Conservation (phyloP, 2,888 invertebrate species). For the Achlya flavicornis region DNA sequence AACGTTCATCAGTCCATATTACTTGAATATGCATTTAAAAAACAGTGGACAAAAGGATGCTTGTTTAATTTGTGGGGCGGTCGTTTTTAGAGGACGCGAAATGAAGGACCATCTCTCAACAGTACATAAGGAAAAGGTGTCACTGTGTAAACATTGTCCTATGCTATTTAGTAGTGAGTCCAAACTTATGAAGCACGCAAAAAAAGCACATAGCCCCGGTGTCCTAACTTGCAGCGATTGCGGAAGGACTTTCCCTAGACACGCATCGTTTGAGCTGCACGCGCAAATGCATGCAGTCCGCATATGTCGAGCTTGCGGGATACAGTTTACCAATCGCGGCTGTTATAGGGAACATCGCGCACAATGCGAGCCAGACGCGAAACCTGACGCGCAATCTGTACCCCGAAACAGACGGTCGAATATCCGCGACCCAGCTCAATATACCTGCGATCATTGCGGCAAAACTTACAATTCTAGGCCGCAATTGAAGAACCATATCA, state of each 20-base stretch:
- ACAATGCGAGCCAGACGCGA: conserved; percentile 69
- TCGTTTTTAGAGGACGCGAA: conserved; percentile 52
- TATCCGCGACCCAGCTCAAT: conserved; percentile 68
- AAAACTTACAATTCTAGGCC: conserved; percentile 68
- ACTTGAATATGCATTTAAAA: conserved; percentile 61
- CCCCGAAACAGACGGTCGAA: conserved; percentile 63
- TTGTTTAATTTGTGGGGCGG: conserved; percentile 59
- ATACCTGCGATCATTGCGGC: conserved; percentile 69
- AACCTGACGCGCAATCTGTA: conserved; percentile 53
- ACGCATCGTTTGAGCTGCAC: conserved; percentile 61
- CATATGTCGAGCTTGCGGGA: conserved; percentile 64
- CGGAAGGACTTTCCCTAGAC: conserved; percentile 61
- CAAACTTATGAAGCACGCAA: conserved; percentile 52
- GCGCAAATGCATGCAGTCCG: conserved; percentile 71
- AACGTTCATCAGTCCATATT: conserved; percentile 60
- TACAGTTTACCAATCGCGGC: conserved; percentile 67
- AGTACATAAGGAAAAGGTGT: conserved; percentile 48
- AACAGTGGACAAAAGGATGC: conserved; percentile 73
- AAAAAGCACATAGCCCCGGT: conserved; percentile 54
- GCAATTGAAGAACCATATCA: conserved; percentile 74
- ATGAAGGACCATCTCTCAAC: conserved; percentile 57
- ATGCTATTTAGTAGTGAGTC: conserved; percentile 45
- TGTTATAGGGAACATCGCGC: conserved; percentile 72
- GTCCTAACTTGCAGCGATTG: conserved; percentile 64
- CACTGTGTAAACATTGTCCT: conserved; percentile 64